A percentile compares a stretch with the other conserved stretches of the same genome.
Conservation (phyloP, 2,113 vertebrate species). For the Puma concolor region DNA sequence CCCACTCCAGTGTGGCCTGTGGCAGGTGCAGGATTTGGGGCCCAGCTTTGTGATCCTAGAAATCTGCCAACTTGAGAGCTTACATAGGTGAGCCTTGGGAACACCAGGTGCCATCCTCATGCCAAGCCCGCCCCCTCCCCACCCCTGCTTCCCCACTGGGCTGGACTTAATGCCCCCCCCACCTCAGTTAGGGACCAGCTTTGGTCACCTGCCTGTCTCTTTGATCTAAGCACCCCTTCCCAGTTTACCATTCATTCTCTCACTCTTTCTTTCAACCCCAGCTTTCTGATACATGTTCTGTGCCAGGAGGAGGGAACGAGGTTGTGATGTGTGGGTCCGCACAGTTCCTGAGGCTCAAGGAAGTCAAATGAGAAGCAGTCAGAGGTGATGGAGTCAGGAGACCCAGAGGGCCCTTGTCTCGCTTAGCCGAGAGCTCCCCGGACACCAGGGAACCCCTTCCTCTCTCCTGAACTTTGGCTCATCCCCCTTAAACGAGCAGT, state of each 20-base stretch:
- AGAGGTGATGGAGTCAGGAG: background rate
- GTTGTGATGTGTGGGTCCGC: background rate
- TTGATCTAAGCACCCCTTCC: background rate
- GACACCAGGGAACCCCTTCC: accelerated
- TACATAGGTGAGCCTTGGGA: background rate
- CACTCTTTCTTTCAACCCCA: background rate
- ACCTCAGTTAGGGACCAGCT: background rate
- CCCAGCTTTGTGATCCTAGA: background rate
- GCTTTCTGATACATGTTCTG: background rate
- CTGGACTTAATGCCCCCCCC: background rate
- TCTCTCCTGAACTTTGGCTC: background rate
- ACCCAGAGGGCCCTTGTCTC: background rate
- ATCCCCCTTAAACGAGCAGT: background rate
- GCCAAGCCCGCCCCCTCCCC: accelerated
- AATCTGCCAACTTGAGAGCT: background rate
- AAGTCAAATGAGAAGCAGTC: too few relatives aligned
- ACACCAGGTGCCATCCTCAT: background rate
- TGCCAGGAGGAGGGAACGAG: background rate
- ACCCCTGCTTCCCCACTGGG: background rate
- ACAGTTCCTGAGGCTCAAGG: background rate
- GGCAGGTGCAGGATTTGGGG: background rate
- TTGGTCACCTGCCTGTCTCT: background rate
- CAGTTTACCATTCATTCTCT: background rate
- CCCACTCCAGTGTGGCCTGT: background rate
- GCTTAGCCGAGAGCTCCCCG: too few relatives aligned